Conservation (phyloP, 2,113 vertebrate species). For the Ammospiza caudacuta region DNA sequence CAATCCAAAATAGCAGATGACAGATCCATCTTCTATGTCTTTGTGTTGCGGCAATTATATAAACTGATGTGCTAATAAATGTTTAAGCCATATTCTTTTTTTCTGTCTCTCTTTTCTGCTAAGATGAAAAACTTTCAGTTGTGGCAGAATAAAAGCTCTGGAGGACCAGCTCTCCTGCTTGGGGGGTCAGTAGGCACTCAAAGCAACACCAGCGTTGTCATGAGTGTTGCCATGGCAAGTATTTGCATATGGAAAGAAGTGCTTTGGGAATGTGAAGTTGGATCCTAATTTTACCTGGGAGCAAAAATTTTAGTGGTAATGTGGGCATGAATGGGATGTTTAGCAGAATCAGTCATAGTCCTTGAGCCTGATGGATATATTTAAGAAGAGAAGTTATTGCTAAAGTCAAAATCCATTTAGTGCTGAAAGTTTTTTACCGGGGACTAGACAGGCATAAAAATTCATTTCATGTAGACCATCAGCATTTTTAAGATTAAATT, state of each 20-base stretch:
- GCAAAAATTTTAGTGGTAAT: neutral
- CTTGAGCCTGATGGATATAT: neutral
- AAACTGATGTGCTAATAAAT: neutral
- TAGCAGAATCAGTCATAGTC: neutral
- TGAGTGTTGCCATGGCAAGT: neutral
- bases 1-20: neutral
- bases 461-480: neutral
- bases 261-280: neutral
- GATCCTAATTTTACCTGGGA: neutral
- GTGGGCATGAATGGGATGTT: neutral
- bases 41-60: neutral
- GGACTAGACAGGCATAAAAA: neutral
- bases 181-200: neutral
- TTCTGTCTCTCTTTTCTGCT: accelerated
- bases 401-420: neutral
- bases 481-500: neutral
- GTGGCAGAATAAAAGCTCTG: neutral
- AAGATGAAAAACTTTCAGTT: neutral
- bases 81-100: neutral
- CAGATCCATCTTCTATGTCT: neutral
- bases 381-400: neutral
- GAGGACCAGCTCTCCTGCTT: neutral
- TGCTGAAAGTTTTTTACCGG: neutral
- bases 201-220: neutral
- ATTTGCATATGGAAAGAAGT: neutral